Evolutionary conservation across 1,140 invertebrate species (phyloP), one percentile per base, ranked within the genome.

Genomic region (Venturia canescens): DNA sequence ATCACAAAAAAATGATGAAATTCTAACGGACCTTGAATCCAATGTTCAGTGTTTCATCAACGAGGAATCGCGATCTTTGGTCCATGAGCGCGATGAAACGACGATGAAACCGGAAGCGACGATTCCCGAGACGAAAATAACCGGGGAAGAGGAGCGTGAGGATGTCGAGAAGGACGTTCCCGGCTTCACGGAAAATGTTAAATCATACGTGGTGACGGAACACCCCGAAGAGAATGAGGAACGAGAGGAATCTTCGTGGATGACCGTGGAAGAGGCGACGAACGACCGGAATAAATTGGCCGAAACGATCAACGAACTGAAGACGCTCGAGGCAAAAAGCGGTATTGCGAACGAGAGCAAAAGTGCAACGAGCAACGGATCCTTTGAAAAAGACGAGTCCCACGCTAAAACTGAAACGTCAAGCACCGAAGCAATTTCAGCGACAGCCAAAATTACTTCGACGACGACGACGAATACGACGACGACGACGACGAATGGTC

Each of bases 251-350:
- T 63, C 75, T 48, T 86, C 84, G n/a, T 87, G 86, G 84, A 85
- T 83, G 11, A 87, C 86, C 16, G 85, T 87, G 16, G 86, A 84
- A 53, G 83, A 84, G 26, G 86, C 85, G 4, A 83, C 84, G 15
- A 84, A 81, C 34, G 60, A 70, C 34, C 66, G 26, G 15, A 77
- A 66, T 63, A 66, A 77, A 77, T 77, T 77, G 75, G 75, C 60
- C 60, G 57, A 77, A 77, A 66, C 75, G 60, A 77, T 38, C 7
- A 66, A 77, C 60, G 75, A 63, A 77, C 57, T 5, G 15, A 80
- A 82, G n/a, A 26, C 74, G 7, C 34, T 44, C 0, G 83, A 77
- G 1, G 75, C 11, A 34, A 50, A 60, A 1, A 69, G 80, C 31
- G 66, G 80, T 23, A 78, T 71, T n/a, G 63, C 78, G 60, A 75